These are phyloP conservation scores for Dione vanillae DNA, from an alignment of 2,888 invertebrate species.

Conservation along the genomic window DNA sequence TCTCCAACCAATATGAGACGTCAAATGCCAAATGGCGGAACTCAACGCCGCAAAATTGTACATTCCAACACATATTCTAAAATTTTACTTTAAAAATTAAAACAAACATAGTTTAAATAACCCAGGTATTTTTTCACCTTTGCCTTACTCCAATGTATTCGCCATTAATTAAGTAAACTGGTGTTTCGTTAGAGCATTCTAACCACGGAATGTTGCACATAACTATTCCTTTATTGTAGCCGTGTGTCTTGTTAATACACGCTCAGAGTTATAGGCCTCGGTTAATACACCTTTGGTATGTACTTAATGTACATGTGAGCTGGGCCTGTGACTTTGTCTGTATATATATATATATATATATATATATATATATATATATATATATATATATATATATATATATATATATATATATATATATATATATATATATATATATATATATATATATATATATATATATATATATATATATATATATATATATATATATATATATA, in stretches of 20 bases:
- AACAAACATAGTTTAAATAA: neutral
- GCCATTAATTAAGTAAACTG: conserved; percentile 20
- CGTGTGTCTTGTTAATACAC: conserved; percentile 33
- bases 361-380: too few relatives aligned
- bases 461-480: too few relatives aligned
- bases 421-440: too few relatives aligned
- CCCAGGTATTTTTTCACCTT: neutral
- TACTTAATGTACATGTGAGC: neutral
- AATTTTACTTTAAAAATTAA: too few relatives aligned
- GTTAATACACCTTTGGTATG: conserved; percentile 21
- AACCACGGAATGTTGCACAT: conserved; percentile 22
- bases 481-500: too few relatives aligned
- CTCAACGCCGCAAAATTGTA: too few relatives aligned
- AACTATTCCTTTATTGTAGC: conserved; percentile 31
- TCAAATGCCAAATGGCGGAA: too few relatives aligned
- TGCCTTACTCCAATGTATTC: neutral
- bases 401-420: too few relatives aligned
- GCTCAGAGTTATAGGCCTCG: conserved; percentile 24
- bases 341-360: neutral
- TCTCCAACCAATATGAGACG: too few relatives aligned
- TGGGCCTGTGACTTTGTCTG: neutral
- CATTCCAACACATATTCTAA: too few relatives aligned
- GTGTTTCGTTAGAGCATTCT: conserved; percentile 4
- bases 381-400: too few relatives aligned
- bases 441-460: too few relatives aligned